These are phyloP conservation scores for Molossus alvarezi DNA, from an alignment of 2,797 vertebrate genomes.

Conservation along the genomic window DNA sequence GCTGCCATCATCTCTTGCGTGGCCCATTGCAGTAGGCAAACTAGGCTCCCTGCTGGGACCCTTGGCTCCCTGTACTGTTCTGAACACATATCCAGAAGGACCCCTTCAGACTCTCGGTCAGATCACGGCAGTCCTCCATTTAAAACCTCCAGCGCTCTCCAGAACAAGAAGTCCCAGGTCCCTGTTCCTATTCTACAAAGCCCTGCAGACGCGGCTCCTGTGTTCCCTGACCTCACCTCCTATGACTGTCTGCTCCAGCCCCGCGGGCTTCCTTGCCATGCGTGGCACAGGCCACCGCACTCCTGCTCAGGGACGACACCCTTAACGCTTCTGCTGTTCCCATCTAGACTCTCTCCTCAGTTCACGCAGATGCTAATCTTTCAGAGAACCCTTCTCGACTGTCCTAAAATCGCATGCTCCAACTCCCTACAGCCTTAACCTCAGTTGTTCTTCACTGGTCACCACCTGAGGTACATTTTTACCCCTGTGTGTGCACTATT, in stretches of 20 bases:
- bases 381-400: not conserved
- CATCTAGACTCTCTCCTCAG: not conserved
- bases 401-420: not conserved
- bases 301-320: not conserved
- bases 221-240: not conserved
- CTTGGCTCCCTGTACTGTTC: not conserved
- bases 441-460: not conserved
- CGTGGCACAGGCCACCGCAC: not conserved
- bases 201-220: not conserved
- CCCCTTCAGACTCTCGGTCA: slow-evolving; percentile 1
- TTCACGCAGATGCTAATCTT: not conserved
- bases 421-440: not conserved
- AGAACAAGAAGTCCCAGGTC: not conserved
- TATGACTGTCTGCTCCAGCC: not conserved
- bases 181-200: not conserved
- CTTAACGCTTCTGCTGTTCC: not conserved
- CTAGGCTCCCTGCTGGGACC: not conserved
- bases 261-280: not conserved
- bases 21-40: not conserved
- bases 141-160: slow-evolving; percentile 8
- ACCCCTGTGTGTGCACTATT: not conserved
- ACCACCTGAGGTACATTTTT: not conserved
- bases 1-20: not conserved
- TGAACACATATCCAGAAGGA: not conserved
- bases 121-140: not conserved